Base-by-base conservation (phyloP, 2,888 invertebrate species). In the Drosophila percnosoma region DNA sequence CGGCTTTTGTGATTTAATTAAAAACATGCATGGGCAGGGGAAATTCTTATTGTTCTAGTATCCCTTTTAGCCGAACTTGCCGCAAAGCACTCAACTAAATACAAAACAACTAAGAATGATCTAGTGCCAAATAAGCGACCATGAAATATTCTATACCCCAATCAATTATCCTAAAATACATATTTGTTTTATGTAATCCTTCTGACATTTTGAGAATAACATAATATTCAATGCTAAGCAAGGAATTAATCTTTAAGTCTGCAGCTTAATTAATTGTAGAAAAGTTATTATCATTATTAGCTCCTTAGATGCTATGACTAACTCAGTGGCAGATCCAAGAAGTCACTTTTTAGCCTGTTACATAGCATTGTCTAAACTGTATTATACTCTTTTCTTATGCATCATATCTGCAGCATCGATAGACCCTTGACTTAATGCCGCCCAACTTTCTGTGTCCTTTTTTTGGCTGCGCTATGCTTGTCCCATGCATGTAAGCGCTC, bases 41-140 rank as follows among this genome's bases (percentile, higher is more conserved):
- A 82, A 71, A 67, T 80, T 49, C 42, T 53, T 65, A 75, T 79
- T 77, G 77, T 77, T 73, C 74, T 60, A 62, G 55, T 76, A 71
- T 78, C 83, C 83, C 54, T 68, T 80, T 66, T 45, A 68, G 48
- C 48, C 42, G n/a, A 68, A 59, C 78, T 74, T 55, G 51, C 70
- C 83, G 69, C 76, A 75, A 83, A 83, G 89, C 85, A 88, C 89
- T 89, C 84, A 88, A 69, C 88, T 78, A 84, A 85, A 84, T 84
- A 58, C 72, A 65, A 85, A 83, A 84, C 65, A 34, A 21, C 49
- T 51, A n/a, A 34, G 11, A 57, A 57, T 51, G 21, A 29, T 40
- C 29, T 51, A 2, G n/a, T 7, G 0, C 5, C 15, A 13, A 27
- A 4, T 49, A 31, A 15, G 11, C 21, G 34, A 10, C 29, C 11